Base-by-base conservation (phyloP, 2,888 invertebrate species). In the Apoda limacodes region DNA sequence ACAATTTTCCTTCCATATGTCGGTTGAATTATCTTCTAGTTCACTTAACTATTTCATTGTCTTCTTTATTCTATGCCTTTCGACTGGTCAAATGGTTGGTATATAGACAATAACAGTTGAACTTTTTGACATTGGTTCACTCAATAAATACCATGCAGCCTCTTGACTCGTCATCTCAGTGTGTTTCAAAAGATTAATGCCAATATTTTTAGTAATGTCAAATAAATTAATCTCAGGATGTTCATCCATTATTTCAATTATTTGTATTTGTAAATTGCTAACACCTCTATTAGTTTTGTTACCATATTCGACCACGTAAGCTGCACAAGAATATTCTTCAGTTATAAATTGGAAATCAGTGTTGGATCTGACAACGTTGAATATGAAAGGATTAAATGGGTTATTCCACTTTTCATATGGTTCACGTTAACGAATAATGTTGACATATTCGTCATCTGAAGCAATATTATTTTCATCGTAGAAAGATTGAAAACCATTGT, bases 301-400 rank as follows among this genome's bases (percentile, higher is more conserved):
- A 1, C 64, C 48, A 37, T 60, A 68, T 34, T 68, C 60, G 4
- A 53, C 59, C 3, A 72, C 55, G 34, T 64, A 66, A 4, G 48
- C 36, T 2, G 66, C 65, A 41, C 69, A 70, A 5, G 59, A 50
- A 46, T 64, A 62, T 41, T 66, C 63, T 3, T 70, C 68, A 3
- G 37, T 35, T 5, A 68, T 64, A 25, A 64, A 48, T 34, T 65
- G 63, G n/a, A 29, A 23, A 26, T 39, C 9, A 13, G 25, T 46
- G 25, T 60, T 60, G 0, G 60, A 60, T 37, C 40, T 37, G 0
- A 61, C n/a, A 28, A 41, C 10, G 27, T 52, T 40, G 0, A 52
- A 32, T 12, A 63, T 35, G 20, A 54, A 61, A 7, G 63, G 61
- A 45, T 62, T 62, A 27, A 60, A 65, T 9, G 52, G 14, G 37